A percentile compares a stretch with the other conserved stretches of the same genome.
Evolutionary conservation across 2,888 invertebrate genomes (phyloP).

Genomic region (Oscheius sp.): DNA sequence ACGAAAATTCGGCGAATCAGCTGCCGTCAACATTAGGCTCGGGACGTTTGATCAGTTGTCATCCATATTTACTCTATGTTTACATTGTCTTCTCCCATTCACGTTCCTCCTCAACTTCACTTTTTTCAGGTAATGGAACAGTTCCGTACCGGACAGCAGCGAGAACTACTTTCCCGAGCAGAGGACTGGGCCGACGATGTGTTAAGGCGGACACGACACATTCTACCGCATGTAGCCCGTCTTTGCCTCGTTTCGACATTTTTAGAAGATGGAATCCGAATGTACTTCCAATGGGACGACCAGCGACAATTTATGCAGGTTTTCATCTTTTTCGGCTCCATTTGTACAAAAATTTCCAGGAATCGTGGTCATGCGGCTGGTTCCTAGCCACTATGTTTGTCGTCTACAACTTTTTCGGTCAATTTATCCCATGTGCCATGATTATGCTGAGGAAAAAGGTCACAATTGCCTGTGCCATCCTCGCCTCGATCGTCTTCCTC

Average conservation of each 20-base stretch:
- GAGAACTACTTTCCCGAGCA: slow-evolving; percentile 62
- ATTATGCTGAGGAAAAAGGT: slow-evolving; percentile 92
- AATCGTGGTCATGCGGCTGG: slow-evolving; percentile 85
- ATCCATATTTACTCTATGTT: not conserved
- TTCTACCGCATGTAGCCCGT: slow-evolving; percentile 93
- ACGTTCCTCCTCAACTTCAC: not conserved
- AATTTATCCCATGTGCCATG: slow-evolving; percentile 95
- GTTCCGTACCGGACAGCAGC: slow-evolving; percentile 56
- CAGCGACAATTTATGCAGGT: slow-evolving; percentile 74
- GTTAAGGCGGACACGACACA: slow-evolving; percentile 74
- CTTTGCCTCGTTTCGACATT: slow-evolving; percentile 98
- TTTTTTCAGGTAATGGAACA: slow-evolving; percentile 54
- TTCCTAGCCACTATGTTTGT: slow-evolving; percentile 95
- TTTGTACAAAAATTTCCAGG: slow-evolving; percentile 41
- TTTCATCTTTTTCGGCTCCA: not conserved
- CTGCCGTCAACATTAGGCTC: no score
- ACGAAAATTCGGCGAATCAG: no score
- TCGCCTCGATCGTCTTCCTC: slow-evolving; percentile 94
- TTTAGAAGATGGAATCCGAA: slow-evolving; percentile 96
- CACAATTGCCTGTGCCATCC: slow-evolving; percentile 83
- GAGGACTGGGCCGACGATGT: slow-evolving; percentile 72
- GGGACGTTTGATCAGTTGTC: not conserved
- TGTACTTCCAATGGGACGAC: slow-evolving; percentile 89
- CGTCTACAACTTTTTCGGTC: slow-evolving; percentile 91
- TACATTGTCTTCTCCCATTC: not conserved